Conservation (phyloP, 1,140 invertebrate species). For the Branchinecta lindahli region DNA sequence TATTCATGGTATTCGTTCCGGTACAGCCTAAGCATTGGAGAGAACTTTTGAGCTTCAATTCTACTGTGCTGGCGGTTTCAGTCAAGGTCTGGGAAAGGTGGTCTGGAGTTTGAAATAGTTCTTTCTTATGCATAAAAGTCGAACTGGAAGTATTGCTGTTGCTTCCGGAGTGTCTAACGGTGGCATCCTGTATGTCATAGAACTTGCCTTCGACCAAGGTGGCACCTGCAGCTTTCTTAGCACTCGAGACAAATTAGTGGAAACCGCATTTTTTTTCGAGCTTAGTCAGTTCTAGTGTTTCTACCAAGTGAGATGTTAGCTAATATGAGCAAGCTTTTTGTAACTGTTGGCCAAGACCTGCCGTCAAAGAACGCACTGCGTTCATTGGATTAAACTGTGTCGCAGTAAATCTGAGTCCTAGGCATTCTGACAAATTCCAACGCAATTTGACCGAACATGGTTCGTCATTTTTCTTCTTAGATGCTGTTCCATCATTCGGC, state of each 20-base stretch:
- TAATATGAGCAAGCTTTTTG: neutral
- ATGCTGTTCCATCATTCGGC: too few relatives aligned
- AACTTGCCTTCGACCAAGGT: constrained; percentile 5
- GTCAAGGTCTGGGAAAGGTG: constrained; percentile 1
- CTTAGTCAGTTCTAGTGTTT: too few relatives aligned
- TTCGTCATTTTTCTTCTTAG: too few relatives aligned
- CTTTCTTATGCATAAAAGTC: constrained; percentile 1
- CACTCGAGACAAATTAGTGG: too few relatives aligned
- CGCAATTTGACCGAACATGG: too few relatives aligned
- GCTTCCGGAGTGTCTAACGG: constrained; percentile 4
- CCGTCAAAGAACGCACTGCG: neutral
- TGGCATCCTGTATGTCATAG: constrained; percentile 8
- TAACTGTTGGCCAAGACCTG: constrained; percentile 1
- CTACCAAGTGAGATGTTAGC: too few relatives aligned
- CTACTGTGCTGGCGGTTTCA: constrained; percentile 4
- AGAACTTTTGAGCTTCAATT: constrained; percentile 6
- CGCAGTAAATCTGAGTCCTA: constrained; percentile 1
- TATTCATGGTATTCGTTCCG: constrained; percentile 5
- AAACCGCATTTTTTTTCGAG: too few relatives aligned
- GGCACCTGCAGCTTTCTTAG: neutral
- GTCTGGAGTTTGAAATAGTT: constrained; percentile 9
- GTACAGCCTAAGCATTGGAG: constrained; percentile 1
- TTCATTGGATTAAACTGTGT: constrained; percentile 5
- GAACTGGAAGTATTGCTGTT: neutral
- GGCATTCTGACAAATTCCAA: too few relatives aligned